A percentile compares a stretch with the other conserved stretches of the same genome.
These are phyloP conservation scores for Drosophila gaucha DNA, from an alignment of 2,888 invertebrate species.

Conservation along the genomic window DNA sequence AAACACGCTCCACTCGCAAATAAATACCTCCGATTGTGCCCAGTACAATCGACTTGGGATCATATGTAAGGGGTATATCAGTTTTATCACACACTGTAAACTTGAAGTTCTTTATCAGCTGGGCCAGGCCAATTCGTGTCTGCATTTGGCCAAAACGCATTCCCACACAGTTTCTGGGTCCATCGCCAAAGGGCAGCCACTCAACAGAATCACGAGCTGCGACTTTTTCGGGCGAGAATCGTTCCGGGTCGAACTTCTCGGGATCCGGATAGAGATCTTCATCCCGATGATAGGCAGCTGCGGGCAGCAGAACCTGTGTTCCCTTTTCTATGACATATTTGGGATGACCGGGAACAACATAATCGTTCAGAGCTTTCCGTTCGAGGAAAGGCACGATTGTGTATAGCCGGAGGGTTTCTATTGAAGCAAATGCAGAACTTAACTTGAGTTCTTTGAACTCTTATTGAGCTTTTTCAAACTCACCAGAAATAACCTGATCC, in stretches of 20 bases:
- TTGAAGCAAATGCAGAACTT: background rate
- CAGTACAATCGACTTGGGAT: slow-evolving; percentile 51
- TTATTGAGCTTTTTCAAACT: background rate
- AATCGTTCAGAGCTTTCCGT: slow-evolving; percentile 85
- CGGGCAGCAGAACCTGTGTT: slow-evolving; percentile 65
- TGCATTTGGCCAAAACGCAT: slow-evolving; percentile 83
- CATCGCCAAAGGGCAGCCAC: slow-evolving; percentile 83
- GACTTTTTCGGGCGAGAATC: slow-evolving; percentile 86
- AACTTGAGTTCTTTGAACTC: background rate
- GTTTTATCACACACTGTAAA: slow-evolving; percentile 68
- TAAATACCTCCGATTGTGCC: slow-evolving; percentile 51
- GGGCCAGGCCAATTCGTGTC: slow-evolving; percentile 71
- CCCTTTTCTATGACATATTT: slow-evolving; percentile 85
- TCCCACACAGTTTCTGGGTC: slow-evolving; percentile 82
- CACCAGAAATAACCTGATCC: slow-evolving; percentile 85
- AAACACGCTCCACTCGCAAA: slow-evolving; percentile 31
- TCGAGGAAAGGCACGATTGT: slow-evolving; percentile 86
- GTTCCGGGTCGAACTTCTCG: slow-evolving; percentile 87
- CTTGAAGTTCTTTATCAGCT: slow-evolving; percentile 73
- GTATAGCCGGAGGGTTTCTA: slow-evolving; percentile 87
- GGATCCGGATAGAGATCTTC: slow-evolving; percentile 86
- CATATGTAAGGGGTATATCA: slow-evolving; percentile 59
- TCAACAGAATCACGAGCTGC: slow-evolving; percentile 84
- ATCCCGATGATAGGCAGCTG: slow-evolving; percentile 86
- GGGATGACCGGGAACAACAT: slow-evolving; percentile 85